A percentile compares a stretch with the other conserved stretches of the same genome.
These are phyloP conservation scores for Kuschelorhynchus macadamiae DNA, from an alignment of 2,888 invertebrate species.

Conservation along the genomic window DNA sequence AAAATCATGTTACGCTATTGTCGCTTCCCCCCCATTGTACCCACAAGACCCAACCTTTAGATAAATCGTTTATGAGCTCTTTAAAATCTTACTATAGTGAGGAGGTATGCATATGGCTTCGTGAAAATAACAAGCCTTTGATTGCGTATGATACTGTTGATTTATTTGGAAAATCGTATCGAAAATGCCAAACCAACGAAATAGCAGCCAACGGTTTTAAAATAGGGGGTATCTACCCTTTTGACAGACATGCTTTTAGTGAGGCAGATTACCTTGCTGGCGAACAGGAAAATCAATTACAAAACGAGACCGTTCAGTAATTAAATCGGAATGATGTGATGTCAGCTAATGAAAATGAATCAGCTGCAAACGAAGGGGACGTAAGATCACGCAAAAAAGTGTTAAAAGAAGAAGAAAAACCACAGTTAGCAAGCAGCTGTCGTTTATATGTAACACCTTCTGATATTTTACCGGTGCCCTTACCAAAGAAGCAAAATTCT, in stretches of 20 bases:
- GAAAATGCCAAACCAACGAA: not conserved
- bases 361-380: not conserved
- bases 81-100: conserved; percentile 55
- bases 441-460: not conserved
- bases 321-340: not conserved
- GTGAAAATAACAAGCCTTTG: conserved; percentile 4
- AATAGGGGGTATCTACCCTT: conserved; percentile 3
- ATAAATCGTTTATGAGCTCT: conserved; percentile 54
- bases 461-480: not conserved
- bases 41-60: conserved; percentile 57
- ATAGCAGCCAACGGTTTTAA: conserved; percentile 1
- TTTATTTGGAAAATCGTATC: not conserved
- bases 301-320: no score
- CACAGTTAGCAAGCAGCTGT: not conserved
- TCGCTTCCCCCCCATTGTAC: conserved; percentile 57
- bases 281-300: not conserved
- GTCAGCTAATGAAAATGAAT: not conserved
- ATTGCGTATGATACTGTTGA: not conserved
- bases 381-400: not conserved
- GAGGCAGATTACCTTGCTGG: conserved; percentile 2
- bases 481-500: no score
- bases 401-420: not conserved
- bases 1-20: conserved; percentile 50
- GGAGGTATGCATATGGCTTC: conserved; percentile 11
- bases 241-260: conserved; percentile 1